Base-by-base conservation (phyloP, 2,888 invertebrate species). In the Physocephala rufipes region DNA sequence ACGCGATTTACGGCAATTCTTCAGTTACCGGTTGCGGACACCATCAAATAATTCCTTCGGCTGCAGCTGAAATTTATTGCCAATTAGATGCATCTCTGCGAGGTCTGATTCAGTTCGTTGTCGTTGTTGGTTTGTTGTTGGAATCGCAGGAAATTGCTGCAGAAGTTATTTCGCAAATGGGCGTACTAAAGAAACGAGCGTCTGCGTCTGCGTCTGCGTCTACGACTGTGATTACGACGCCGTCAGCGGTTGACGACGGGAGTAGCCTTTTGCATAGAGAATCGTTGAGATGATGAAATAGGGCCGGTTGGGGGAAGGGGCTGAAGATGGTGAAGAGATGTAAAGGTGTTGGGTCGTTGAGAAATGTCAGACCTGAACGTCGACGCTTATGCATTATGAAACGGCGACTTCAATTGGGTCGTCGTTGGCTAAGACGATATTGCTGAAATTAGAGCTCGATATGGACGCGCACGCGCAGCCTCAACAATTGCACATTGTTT, bases 391-490 rank as follows among this genome's bases (percentile, higher is more conserved):
- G 19, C 2, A n/a, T n/a, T n/a, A n/a, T 49, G 61, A 21, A 5
- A n/a, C n/a, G n/a, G 49, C 49, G 47, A 26, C n/a, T 30, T 21
- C 61, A 67, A 58, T 59, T 59, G 58, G 36, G 36, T n/a, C n/a
- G n/a, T n/a, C n/a, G n/a, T n/a, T n/a, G n/a, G n/a, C n/a, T 36
- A 36, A 36, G 36, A 58, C 67, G 67, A 68, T 45, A 47, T n/a
- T n/a, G 59, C 21, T 59, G 59, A 28, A 71, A 63, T 71, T 67
- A 53, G 67, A 67, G 71, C 71, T 67, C 63, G 49, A 55, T 51
- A 66, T 64, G 74, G 71, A 72, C 74, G 70, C 72, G 74, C 72
- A 72, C 74, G 72, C 72, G 72, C 71, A 72, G 55, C 71, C 66
- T 70, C 69, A 64, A n/a, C n/a, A n/a, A n/a, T n/a, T n/a, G n/a